These are phyloP conservation scores for Phragmatobia fuliginosa DNA, from an alignment of 2,888 invertebrate genomes.

Conservation along the genomic window DNA sequence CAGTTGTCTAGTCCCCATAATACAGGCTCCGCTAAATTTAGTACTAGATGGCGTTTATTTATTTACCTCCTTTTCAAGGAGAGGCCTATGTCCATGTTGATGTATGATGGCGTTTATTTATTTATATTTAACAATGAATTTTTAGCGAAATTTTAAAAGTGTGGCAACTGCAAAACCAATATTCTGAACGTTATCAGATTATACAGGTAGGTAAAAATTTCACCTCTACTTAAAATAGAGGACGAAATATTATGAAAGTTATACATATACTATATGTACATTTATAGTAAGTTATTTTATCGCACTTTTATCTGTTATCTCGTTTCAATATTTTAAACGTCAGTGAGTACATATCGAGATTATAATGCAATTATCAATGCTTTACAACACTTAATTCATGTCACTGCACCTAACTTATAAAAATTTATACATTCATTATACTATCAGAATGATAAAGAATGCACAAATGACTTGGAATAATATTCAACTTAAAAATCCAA, in stretches of 20 bases:
- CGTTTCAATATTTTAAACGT: not conserved
- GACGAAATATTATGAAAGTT: not conserved
- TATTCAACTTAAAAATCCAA: no score
- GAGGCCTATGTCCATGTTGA: no score
- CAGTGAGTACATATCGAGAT: not conserved
- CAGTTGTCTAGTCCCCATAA: no score
- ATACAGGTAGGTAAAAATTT: constrained; percentile 1
- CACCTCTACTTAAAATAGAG: not conserved
- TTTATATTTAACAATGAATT: not conserved
- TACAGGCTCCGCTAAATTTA: no score
- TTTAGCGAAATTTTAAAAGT: not conserved
- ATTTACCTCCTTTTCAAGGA: no score
- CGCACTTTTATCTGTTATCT: not conserved
- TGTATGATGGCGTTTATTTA: no score
- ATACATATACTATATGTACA: constrained; percentile 1
- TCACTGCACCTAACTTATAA: not conserved
- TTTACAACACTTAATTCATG: not conserved
- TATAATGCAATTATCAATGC: not conserved
- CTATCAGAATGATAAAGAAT: no score
- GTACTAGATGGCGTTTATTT: no score
- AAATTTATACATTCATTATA: no score
- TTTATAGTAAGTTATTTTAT: not conserved
- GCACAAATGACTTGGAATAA: not conserved
- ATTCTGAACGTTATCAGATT: not conserved
- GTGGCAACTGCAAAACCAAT: not conserved